Evolutionary conservation across 1,140 invertebrate genomes (phyloP).

Genomic region (Heliconius melpomene): DNA sequence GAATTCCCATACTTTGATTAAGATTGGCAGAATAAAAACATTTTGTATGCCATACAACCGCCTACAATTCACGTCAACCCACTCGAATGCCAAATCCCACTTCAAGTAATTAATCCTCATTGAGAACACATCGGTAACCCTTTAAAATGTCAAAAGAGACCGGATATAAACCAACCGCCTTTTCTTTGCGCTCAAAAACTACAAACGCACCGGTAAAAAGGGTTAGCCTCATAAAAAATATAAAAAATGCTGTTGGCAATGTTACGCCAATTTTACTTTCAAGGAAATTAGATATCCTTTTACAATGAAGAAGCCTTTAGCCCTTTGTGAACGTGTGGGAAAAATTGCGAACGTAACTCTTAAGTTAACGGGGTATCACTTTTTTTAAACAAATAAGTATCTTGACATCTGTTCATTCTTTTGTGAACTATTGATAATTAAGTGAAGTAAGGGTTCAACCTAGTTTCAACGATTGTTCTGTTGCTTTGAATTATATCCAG

Average conservation of each 20-base stretch:
- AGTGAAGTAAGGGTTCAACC: background rate
- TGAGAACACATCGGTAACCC: constrained; percentile 66
- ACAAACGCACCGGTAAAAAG: constrained; percentile 69
- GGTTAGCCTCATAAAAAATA: constrained; percentile 61
- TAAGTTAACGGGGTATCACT: constrained; percentile 49
- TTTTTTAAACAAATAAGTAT: constrained; percentile 26
- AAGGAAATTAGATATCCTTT: constrained; percentile 80
- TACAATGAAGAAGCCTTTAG: constrained; percentile 69
- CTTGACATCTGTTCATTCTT: constrained; percentile 33
- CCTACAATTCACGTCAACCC: constrained; percentile 67
- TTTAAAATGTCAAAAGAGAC: constrained; percentile 67
- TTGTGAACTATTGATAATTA: constrained; percentile 12
- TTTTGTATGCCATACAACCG: constrained; percentile 38
- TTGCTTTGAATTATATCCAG: constrained; percentile 14
- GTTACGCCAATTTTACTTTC: constrained; percentile 79
- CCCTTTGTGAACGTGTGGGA: constrained; percentile 73
- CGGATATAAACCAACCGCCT: constrained; percentile 81
- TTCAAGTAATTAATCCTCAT: constrained; percentile 79
- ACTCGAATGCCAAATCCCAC: constrained; percentile 63
- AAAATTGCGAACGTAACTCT: constrained; percentile 56
- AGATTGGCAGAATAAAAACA: constrained; percentile 35
- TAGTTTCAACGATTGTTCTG: background rate
- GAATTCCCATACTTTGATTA: constrained; percentile 2
- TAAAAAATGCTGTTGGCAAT: constrained; percentile 66
- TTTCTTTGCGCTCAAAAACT: constrained; percentile 74